Evolutionary conservation across 2,113 vertebrate genomes (phyloP).

Genomic region (Tupaia chinensis): DNA sequence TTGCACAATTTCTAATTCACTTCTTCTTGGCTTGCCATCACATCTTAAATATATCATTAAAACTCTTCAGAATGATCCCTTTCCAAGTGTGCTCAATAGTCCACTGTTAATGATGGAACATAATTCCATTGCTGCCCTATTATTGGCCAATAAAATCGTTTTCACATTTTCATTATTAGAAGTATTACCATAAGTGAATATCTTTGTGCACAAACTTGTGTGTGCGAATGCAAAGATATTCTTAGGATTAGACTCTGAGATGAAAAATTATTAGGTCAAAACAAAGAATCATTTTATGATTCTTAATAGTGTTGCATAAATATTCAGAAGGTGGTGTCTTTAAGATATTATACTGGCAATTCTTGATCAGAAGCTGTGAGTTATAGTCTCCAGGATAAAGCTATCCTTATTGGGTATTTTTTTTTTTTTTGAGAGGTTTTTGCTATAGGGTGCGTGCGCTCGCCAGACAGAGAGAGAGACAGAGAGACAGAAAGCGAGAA

Average conservation of each 20-base stretch:
- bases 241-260: conserved; percentile 21
- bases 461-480: too few species aligned
- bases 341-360: background rate
- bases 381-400: background rate
- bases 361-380: background rate
- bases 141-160: background rate
- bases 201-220: background rate
- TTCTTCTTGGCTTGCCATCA: background rate
- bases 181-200: background rate
- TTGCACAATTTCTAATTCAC: background rate
- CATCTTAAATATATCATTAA: background rate
- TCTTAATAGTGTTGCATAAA: background rate
- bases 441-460: too few species aligned
- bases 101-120: background rate
- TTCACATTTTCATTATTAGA: background rate
- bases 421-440: too few species aligned
- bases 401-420: background rate
- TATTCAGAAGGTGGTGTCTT: background rate
- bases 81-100: background rate
- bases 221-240: background rate
- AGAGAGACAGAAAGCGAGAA: too few species aligned
- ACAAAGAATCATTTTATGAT: background rate
- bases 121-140: background rate
- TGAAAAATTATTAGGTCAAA: conserved; percentile 10
- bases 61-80: background rate